Evolutionary conservation across 2,888 invertebrate species (phyloP), one percentile per base, ranked within the genome.

Genomic region (Lithophane semibrunnea): DNA sequence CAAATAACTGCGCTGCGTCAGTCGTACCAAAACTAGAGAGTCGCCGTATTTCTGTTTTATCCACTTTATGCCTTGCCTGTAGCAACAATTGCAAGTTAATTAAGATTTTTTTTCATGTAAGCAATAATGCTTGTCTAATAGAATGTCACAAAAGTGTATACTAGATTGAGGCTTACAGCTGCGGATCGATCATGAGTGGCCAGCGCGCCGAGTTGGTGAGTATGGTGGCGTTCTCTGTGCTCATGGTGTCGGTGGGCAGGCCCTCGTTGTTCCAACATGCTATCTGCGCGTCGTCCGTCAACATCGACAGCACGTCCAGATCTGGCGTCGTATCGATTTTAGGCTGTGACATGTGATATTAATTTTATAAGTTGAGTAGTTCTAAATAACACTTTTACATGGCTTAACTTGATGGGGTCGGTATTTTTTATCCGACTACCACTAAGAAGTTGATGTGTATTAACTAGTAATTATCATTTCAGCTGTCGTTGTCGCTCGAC

Each of bases 231-330:
- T 99, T 99, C 94, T 99, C 99, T 0, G 99, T 97, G 12, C 99
- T 99, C 99, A 99, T 99, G 70, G 98, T 97, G 93, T 99, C 99
- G 71, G 98, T 98, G 8, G 99, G 99, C 68, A 99, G 95, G 0
- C 98, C 99, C 94, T 99, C 99, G 92, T 99, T 99, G 93, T 99
- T 99, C 99, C 99, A 99, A 74, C 97, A 97, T 0, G 99, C 99
- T 79, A 99, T 98, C 93, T 98, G 98, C 0, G 99, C 99, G 93
- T 99, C 99, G 91, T 99, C 99, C 12, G 99, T 99, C 84, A 99
- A 96, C 96, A 99, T 97, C n/a, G 97, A 95, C 73, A 99, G 96
- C 0, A 98, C 98, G 93, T 99, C 99, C 73, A 98, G 95, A 24
- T 97, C 98, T 81, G 97, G 97, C 0, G 98, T 98, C 77, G 98